A percentile compares a stretch with the other conserved stretches of the same genome.
These are phyloP conservation scores for Acrocephalus arundinaceus DNA, from an alignment of 2,113 vertebrate species.

Conservation along the genomic window DNA sequence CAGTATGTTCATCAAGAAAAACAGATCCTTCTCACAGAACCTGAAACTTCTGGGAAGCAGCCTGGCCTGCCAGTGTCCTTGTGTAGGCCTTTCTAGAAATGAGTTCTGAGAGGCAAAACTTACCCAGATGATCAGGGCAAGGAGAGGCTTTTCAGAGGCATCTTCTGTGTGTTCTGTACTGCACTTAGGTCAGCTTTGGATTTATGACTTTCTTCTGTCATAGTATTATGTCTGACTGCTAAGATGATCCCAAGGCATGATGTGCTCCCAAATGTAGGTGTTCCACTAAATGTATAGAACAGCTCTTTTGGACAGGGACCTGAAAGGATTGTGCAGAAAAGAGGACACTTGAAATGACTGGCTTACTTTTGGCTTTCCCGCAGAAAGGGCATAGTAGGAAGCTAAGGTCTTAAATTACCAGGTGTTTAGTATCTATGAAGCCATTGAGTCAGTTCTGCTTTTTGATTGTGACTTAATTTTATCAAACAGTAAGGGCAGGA, in stretches of 20 bases:
- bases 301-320: neutral
- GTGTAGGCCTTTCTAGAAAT: neutral
- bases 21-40: neutral
- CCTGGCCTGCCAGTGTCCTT: neutral
- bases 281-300: neutral
- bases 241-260: neutral
- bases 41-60: neutral
- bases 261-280: neutral
- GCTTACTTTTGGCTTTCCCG: neutral
- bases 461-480: neutral
- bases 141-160: neutral
- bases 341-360: neutral
- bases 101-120: neutral
- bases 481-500: neutral
- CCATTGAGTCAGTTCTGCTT: neutral
- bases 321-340: neutral
- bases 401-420: neutral
- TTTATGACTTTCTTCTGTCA: neutral
- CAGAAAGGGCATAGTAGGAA: neutral
- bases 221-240: neutral
- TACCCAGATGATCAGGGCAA: neutral
- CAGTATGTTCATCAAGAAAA: neutral
- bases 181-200: neutral
- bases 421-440: neutral
- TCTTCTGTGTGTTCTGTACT: neutral